Base-by-base conservation (phyloP, 1,140 invertebrate genomes). In the Drosophila burlai region DNA sequence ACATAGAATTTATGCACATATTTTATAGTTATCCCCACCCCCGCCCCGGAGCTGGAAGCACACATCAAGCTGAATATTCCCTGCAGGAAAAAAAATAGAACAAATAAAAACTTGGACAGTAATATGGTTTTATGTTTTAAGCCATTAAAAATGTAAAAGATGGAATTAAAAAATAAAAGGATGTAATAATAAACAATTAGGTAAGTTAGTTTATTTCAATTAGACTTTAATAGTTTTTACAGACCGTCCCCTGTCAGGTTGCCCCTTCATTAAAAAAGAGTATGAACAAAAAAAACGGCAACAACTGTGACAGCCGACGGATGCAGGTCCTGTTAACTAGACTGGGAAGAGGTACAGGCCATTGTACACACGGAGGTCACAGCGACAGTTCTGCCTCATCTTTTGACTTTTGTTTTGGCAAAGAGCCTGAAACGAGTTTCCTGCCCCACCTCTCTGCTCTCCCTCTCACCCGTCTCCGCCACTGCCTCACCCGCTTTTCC, bases 351-450 rank as follows among this genome's bases (percentile, higher is more conserved):
- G 10, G 29, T 5, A 24, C 45, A 34, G 24, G 62, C 34, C 47
- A 68, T 68, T 61, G 74, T 73, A 34, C 43, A 69, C 49, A 57
- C 55, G 58, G 75, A 78, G 65, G 74, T 69, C 65, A 78, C 74
- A 61, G 59, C 55, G 76, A 57, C 59, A 64, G 76, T 60, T 47
- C 31, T 67, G 31, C 54, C 54, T 24, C 49, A 46, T 58, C 69
- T 43, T 29, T 62, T 76, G 73, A 81, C 81, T 84, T 87, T 87
- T 87, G 80, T 87, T 87, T 89, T 78, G 76, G 81, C 60, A 76
- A 80, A 80, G 80, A 80, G 76, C 80, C 69, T 83, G 81, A 89
- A 89, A 89, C 78, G 83, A 86, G 83, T 67, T 45, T 49, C n/a
- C 71, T 38, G 42, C 36, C 49, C 26, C 15, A 15, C 15, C 40